Base-by-base conservation (phyloP, 2,113 vertebrate genomes). In the Rhea americana region DNA sequence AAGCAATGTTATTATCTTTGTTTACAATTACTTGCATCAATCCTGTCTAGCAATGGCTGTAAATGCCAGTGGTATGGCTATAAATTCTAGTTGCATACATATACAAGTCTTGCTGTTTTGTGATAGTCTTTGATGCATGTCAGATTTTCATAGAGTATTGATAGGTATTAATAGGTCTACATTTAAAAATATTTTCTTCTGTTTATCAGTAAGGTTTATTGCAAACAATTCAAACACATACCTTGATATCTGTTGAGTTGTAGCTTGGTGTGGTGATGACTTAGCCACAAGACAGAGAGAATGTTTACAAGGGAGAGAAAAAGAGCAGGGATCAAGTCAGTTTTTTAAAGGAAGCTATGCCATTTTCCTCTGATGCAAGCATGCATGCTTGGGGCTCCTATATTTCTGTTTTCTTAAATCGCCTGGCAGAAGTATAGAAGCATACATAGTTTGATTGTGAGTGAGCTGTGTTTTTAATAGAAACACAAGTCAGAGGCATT, bases 331-430 rank as follows among this genome's bases (percentile, higher is more conserved):
- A 28, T 85, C 93, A 87, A 59, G 55, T 21, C 45, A 68, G 5
- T 35, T 35, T 35, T 35, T 35, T 35, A 6, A 35, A 35, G 35
- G 37, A 83, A 47, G 25, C 45, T 73, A 1, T 0, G 1, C 74
- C 41, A 21, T 82, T 89, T 58, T 45, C 47, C 90, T 76, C 41
- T 71, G 26, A n/a, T 92, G 65, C 41, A 77, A 63, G 37, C 59
- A 41, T 50, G 28, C 35, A 8, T 88, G 17, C 55, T 13, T 81
- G 37, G 41, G 41, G 28, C 55, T 71, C 56, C 41, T 71, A 0
- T 71, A 18, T 62, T 94, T 90, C 28, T 15, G 22, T 94, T 83
- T 90, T 77, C 68, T 74, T 77, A 88, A 90, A 71, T 83, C n/a
- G 37, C 66, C 1, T 2, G 30, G 13, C 37, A 77, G 59, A 86